A percentile compares a stretch with the other conserved stretches of the same genome.
phyloP scores from a whole-genome alignment of 2,888 invertebrate species.

The Nasonia oneida region DNA sequence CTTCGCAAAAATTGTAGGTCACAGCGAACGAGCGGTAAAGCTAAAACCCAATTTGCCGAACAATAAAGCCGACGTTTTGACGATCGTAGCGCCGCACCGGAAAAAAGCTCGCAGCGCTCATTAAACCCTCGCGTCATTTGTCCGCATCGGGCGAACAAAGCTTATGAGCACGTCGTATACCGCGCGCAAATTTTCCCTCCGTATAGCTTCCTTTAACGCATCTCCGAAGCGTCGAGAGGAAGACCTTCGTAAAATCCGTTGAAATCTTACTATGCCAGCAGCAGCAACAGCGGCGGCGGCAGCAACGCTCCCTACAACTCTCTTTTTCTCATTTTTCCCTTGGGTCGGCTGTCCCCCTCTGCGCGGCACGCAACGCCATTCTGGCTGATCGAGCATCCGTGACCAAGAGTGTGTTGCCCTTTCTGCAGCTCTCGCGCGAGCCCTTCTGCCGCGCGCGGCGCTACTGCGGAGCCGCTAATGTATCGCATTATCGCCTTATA shows the following conservation, averaged over 20 bases:
- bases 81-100: conserved; percentile 8
- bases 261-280: conserved; percentile 59
- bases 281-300: background rate
- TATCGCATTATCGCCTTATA: conserved; percentile 5
- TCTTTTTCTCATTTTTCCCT: conserved; percentile 1
- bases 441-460: conserved; percentile 20
- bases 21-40: conserved; percentile 47
- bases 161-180: background rate
- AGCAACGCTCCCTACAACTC: background rate
- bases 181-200: conserved; percentile 25
- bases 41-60: conserved; percentile 50
- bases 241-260: conserved; percentile 58
- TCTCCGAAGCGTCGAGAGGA: conserved; percentile 27
- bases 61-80: conserved; percentile 50
- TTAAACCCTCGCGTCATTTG: conserved; percentile 30
- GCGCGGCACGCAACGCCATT: conserved; percentile 48
- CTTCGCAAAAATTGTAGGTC: conserved; percentile 38
- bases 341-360: background rate
- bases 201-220: conserved; percentile 36
- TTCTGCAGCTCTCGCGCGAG: background rate
- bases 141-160: conserved; percentile 20
- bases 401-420: conserved; percentile 57
- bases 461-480: conserved; percentile 40
- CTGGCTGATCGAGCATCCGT: conserved; percentile 58
- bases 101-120: conserved; percentile 1